phyloP scores from a whole-genome alignment of 2,888 invertebrate genomes.

The Ectemnius cavifrons region DNA sequence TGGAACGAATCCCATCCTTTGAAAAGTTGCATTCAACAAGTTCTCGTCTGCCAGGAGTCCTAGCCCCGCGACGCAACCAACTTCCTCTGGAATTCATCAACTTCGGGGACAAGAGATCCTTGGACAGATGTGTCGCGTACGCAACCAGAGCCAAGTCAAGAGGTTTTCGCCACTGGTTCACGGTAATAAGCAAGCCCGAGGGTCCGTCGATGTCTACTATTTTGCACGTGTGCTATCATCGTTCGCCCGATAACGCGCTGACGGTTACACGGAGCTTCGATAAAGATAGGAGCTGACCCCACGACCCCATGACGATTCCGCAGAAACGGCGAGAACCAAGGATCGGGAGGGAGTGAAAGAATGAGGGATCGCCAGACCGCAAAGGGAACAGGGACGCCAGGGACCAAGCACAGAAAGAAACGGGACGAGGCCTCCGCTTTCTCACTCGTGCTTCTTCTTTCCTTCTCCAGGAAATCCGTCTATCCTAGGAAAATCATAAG shows the following conservation, averaged over 20 bases:
- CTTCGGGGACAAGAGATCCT: too few species aligned
- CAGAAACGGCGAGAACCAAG: constrained; percentile 43
- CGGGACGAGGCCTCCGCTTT: neutral
- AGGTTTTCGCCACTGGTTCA: constrained; percentile 19
- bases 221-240: constrained; percentile 72
- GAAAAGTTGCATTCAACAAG: constrained; percentile 26
- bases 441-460: too few species aligned
- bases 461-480: neutral
- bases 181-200: constrained; percentile 53
- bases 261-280: constrained; percentile 68
- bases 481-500: constrained; percentile 26
- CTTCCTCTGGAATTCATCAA: constrained; percentile 5
- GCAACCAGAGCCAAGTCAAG: neutral
- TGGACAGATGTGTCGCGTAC: too few species aligned
- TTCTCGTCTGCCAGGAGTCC: neutral
- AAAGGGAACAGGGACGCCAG: neutral
- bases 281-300: constrained; percentile 72
- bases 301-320: constrained; percentile 65
- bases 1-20: constrained; percentile 26
- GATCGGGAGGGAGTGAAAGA: neutral
- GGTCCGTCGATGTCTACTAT: constrained; percentile 62
- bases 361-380: neutral
- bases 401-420: constrained; percentile 18
- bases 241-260: constrained; percentile 54
- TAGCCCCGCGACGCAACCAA: neutral